These are phyloP conservation scores for Malurus leucopterus DNA, from an alignment of 2,797 vertebrate genomes.

Conservation along the genomic window DNA sequence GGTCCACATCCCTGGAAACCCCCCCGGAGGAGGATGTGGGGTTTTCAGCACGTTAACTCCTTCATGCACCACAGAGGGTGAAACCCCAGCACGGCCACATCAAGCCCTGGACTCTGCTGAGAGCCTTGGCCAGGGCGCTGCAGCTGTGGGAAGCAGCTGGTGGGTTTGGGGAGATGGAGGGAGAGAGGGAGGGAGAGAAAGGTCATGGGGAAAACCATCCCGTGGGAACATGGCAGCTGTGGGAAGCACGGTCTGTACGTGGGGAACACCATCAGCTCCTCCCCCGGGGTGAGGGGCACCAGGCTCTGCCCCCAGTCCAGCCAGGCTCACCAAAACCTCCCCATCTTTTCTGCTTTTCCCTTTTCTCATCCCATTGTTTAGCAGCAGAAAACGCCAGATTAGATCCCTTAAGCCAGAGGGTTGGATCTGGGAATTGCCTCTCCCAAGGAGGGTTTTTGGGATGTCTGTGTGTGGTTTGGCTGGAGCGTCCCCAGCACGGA, in stretches of 20 bases:
- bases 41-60: slow-evolving; percentile 38
- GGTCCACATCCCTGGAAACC: slow-evolving; percentile 13
- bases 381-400: neutral
- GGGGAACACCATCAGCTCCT: neutral
- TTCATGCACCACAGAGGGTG: slow-evolving; percentile 24
- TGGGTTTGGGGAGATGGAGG: neutral
- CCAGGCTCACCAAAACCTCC: neutral
- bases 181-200: neutral
- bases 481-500: neutral
- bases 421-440: neutral
- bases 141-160: neutral
- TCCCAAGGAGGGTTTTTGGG: neutral
- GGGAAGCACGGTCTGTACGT: neutral
- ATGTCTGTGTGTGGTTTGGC: neutral
- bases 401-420: neutral
- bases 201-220: neutral
- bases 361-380: neutral
- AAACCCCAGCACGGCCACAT: neutral
- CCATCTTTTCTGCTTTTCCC: neutral
- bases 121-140: neutral
- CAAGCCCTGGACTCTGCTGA: neutral
- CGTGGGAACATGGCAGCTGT: fast-evolving
- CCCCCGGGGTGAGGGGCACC: fast-evolving
- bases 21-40: slow-evolving; percentile 5
- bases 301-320: neutral